phyloP scores from a whole-genome alignment of 2,797 vertebrate genomes.

The Halcyon smyrnensis region DNA sequence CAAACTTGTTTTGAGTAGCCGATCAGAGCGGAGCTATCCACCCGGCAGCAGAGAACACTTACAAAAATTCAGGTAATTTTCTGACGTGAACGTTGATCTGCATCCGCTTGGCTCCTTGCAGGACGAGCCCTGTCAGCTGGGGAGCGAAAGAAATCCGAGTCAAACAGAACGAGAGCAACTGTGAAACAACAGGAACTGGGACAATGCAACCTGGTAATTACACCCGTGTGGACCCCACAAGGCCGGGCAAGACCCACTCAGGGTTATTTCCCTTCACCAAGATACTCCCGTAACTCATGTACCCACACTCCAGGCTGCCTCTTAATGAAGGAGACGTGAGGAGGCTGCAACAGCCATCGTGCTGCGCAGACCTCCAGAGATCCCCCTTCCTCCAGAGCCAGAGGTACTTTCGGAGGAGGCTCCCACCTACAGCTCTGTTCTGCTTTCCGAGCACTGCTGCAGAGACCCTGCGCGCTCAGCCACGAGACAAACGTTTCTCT shows the following conservation, averaged over 20 bases:
- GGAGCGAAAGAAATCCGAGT: not conserved
- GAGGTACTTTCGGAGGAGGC: not conserved
- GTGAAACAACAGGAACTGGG: not conserved
- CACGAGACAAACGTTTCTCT: not conserved
- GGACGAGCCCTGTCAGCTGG: constrained; percentile 90
- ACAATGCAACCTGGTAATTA: not conserved
- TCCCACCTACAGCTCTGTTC: not conserved
- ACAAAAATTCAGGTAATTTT: constrained; percentile 86
- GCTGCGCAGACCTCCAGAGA: not conserved
- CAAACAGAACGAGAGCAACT: not conserved
- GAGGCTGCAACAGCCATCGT: not conserved
- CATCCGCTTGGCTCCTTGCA: constrained; percentile 89
- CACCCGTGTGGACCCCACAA: not conserved
- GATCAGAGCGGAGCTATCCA: not conserved
- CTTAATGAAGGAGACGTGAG: not conserved
- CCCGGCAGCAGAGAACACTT: constrained; percentile 56
- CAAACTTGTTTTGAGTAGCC: not conserved
- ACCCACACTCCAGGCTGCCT: not conserved
- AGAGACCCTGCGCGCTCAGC: not conserved
- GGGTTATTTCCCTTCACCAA: not conserved
- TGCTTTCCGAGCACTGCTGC: not conserved
- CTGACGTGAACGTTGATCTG: constrained; percentile 89
- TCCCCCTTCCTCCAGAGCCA: not conserved
- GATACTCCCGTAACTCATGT: not conserved
- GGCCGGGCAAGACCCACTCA: not conserved